These are phyloP conservation scores for Chiloscyllium plagiosum DNA, from an alignment of 2,113 vertebrate genomes.

Conservation along the genomic window DNA sequence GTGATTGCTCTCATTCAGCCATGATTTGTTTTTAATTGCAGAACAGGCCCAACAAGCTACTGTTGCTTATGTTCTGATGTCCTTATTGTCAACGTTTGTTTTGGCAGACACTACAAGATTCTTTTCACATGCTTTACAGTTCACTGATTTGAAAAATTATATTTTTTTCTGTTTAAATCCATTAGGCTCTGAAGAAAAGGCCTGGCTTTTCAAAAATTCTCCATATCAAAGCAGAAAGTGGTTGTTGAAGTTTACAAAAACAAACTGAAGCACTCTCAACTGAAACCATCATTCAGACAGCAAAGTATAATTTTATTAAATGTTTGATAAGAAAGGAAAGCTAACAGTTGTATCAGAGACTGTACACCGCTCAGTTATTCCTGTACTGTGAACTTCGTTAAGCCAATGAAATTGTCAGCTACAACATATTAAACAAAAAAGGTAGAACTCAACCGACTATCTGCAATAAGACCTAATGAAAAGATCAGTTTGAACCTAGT, in stretches of 20 bases:
- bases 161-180: conserved; percentile 37
- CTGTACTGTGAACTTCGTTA: not conserved
- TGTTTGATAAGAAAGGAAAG: not conserved
- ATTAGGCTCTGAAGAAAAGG: conserved; percentile 85
- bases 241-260: conserved; percentile 67
- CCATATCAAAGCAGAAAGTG: conserved; percentile 88
- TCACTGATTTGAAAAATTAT: not conserved
- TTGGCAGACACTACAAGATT: not conserved
- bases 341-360: not conserved
- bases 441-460: not conserved
- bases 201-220: conserved; percentile 97
- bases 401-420: not conserved
- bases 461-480: not conserved
- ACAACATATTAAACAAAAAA: not conserved
- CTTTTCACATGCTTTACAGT: not conserved
- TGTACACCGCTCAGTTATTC: not conserved
- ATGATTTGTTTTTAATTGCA: no score
- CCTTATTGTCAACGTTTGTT: not conserved
- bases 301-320: not conserved
- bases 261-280: not conserved
- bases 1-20: no score
- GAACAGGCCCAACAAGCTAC: no score
- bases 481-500: no score
- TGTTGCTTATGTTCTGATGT: not conserved
- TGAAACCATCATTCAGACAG: not conserved